A percentile compares a stretch with the other conserved stretches of the same genome.
phyloP scores from a whole-genome alignment of 1,140 invertebrate genomes.

The Drosophila obscura region DNA sequence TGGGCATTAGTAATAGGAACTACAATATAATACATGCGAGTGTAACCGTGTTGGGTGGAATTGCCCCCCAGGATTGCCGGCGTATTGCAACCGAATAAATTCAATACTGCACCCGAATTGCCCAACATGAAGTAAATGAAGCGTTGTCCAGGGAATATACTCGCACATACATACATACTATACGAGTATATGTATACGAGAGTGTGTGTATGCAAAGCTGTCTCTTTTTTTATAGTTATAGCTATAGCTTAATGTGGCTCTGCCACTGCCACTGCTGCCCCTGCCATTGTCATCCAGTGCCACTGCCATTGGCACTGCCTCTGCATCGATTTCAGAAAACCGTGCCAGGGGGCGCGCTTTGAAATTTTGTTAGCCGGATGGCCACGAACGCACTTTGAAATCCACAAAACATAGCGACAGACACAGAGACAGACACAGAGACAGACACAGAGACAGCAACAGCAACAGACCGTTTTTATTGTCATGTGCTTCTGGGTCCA shows the following conservation, averaged over 20 bases:
- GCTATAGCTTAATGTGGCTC: slow-evolving; percentile 47
- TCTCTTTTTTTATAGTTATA: slow-evolving; percentile 50
- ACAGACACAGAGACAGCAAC: background rate
- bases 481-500: slow-evolving; percentile 55
- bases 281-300: background rate
- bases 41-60: too few relatives aligned
- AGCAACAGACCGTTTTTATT: slow-evolving; percentile 51
- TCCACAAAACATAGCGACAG: slow-evolving; percentile 1
- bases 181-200: too few relatives aligned
- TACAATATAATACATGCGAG: too few relatives aligned
- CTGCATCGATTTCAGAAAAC: slow-evolving; percentile 2
- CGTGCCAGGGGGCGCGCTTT: slow-evolving; percentile 25
- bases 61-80: too few relatives aligned
- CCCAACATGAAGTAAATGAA: slow-evolving; percentile 29
- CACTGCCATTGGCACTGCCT: slow-evolving; percentile 16
- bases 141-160: slow-evolving; percentile 18
- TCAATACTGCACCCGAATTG: slow-evolving; percentile 20
- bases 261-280: slow-evolving; percentile 5
- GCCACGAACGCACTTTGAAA: slow-evolving; percentile 8
- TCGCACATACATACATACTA: too few relatives aligned
- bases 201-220: slow-evolving; percentile 39
- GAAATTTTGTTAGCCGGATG: slow-evolving; percentile 24
- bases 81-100: slow-evolving; percentile 14
- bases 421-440: background rate
- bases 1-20: too few relatives aligned